phyloP scores from a whole-genome alignment of 2,888 invertebrate species.

The Rhamnusium bicolor region DNA sequence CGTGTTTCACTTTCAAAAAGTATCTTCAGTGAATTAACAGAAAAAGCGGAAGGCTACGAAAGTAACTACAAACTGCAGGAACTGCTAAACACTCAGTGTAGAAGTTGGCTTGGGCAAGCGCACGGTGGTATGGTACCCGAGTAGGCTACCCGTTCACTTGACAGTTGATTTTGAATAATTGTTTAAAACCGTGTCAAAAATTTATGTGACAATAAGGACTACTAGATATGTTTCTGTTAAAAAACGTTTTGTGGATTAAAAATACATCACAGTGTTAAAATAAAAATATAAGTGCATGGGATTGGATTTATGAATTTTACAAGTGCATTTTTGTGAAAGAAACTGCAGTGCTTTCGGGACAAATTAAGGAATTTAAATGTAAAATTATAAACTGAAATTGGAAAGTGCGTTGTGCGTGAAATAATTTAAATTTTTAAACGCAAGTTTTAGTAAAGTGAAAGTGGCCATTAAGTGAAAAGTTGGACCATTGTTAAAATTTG shows the following conservation, averaged over 20 bases:
- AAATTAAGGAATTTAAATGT: background rate
- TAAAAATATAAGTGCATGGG: constrained; percentile 2
- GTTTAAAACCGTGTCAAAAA: constrained; percentile 27
- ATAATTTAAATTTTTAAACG: constrained; percentile 42
- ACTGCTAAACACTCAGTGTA: constrained; percentile 67
- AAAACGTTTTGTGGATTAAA: background rate
- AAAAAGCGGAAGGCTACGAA: constrained; percentile 65
- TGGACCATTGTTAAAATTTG: constrained; percentile 47
- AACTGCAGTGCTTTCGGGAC: background rate
- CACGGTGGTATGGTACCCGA: constrained; percentile 70
- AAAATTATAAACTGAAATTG: constrained; percentile 34
- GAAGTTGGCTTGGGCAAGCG: constrained; percentile 71
- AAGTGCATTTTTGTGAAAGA: constrained; percentile 6
- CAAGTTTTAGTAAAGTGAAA: constrained; percentile 62
- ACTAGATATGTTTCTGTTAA: background rate
- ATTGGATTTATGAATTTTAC: background rate
- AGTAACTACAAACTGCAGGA: constrained; percentile 66
- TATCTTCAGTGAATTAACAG: constrained; percentile 57
- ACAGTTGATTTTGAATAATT: constrained; percentile 44
- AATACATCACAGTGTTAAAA: constrained; percentile 14
- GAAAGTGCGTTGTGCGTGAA: constrained; percentile 52
- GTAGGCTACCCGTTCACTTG: constrained; percentile 61
- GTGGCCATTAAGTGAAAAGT: constrained; percentile 65
- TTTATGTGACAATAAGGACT: constrained; percentile 3
- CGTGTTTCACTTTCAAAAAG: constrained; percentile 72